These are phyloP conservation scores for Saguinus oedipus DNA, from an alignment of 2,797 vertebrate species.

Conservation along the genomic window DNA sequence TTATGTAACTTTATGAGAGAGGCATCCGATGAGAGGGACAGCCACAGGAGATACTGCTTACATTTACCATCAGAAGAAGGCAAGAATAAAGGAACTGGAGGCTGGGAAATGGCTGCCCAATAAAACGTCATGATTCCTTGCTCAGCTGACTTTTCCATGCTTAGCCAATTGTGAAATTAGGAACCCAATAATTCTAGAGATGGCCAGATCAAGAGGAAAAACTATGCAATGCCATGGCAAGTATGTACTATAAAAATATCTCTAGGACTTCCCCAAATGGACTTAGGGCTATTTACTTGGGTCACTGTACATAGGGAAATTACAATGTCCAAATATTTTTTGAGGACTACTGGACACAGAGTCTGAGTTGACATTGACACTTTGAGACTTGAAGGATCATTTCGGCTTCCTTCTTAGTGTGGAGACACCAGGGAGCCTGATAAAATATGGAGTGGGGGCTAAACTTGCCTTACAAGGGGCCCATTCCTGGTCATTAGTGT, in stretches of 20 bases:
- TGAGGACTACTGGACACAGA: not conserved
- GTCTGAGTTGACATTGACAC: not conserved
- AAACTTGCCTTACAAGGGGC: not conserved
- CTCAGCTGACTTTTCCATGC: not conserved
- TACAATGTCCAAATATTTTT: not conserved
- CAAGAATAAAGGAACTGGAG: not conserved
- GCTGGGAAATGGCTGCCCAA: not conserved
- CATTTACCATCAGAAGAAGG: not conserved
- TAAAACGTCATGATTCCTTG: not conserved
- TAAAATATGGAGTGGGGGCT: not conserved
- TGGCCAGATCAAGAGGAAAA: not conserved
- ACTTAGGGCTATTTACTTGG: not conserved
- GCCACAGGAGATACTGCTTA: not conserved
- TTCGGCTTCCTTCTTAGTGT: not conserved
- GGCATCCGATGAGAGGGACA: not conserved
- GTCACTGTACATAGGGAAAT: not conserved
- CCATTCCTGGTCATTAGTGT: not conserved
- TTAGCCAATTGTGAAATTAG: not conserved
- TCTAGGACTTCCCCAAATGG: not conserved
- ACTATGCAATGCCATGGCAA: not conserved
- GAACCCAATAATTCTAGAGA: not conserved
- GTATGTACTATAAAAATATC: not conserved
- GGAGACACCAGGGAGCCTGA: not conserved
- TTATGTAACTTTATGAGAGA: not conserved
- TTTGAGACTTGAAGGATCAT: not conserved